A percentile compares a stretch with the other conserved stretches of the same genome.
These are phyloP conservation scores for Nibea albiflora DNA, from an alignment of 2,113 vertebrate genomes.

Conservation along the genomic window DNA sequence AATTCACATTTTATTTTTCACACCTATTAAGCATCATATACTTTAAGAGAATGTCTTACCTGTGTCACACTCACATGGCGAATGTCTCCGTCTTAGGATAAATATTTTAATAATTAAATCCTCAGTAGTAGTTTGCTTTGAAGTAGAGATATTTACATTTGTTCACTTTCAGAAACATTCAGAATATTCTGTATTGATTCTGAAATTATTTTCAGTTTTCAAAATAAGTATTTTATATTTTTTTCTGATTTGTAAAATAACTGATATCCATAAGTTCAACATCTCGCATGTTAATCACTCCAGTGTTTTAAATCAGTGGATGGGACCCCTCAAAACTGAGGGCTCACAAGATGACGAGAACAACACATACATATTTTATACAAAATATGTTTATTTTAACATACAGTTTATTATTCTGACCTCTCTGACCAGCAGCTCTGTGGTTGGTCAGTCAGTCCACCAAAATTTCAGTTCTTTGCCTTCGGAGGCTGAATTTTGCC, in stretches of 20 bases:
- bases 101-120: background rate
- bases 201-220: slow-evolving; percentile 1
- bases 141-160: background rate
- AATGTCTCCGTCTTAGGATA: background rate
- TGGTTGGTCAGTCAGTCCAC: too few relatives aligned
- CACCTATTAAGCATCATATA: background rate
- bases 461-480: too few relatives aligned
- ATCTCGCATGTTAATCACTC: slow-evolving; percentile 2
- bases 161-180: slow-evolving; percentile 4
- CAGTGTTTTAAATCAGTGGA: background rate
- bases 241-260: slow-evolving; percentile 13
- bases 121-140: background rate
- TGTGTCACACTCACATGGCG: background rate
- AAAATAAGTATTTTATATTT: background rate
- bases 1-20: slow-evolving; percentile 1
- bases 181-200: background rate
- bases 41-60: background rate
- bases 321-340: too few relatives aligned
- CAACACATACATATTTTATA: background rate
- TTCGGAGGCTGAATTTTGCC: too few relatives aligned
- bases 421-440: background rate
- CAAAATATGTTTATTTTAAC: slow-evolving; percentile 8
- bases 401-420: background rate
- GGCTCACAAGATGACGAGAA: background rate
- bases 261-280: slow-evolving; percentile 40